These are phyloP conservation scores for Portunus trituberculatus DNA, from an alignment of 1,140 invertebrate species.

Conservation along the genomic window DNA sequence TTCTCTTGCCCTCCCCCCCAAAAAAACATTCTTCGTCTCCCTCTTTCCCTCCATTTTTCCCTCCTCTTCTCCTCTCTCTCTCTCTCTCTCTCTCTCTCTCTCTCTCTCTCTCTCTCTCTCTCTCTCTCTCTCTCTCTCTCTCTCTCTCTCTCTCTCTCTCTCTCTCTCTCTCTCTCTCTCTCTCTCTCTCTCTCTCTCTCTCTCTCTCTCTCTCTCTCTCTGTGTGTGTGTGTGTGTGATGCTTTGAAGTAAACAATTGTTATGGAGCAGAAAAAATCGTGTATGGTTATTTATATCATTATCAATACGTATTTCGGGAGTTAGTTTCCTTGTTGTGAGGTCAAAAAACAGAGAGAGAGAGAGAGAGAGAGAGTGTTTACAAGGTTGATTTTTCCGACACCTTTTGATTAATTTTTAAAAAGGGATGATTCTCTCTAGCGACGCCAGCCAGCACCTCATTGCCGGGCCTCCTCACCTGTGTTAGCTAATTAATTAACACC, in stretches of 20 bases:
- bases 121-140: conserved; percentile 15
- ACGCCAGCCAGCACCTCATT: too few relatives aligned
- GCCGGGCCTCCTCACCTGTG: too few relatives aligned
- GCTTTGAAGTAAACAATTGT: not conserved
- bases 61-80: not conserved
- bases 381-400: too few relatives aligned
- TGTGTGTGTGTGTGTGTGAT: not conserved
- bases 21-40: not conserved
- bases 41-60: not conserved
- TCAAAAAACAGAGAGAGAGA: not conserved
- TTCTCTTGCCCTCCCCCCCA: not conserved
- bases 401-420: too few relatives aligned
- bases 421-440: too few relatives aligned
- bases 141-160: not conserved
- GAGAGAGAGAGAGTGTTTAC: too few relatives aligned
- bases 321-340: not conserved
- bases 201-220: not conserved
- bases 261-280: not conserved
- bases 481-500: too few relatives aligned
- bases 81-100: not conserved
- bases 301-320: not conserved
- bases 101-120: conserved; percentile 43
- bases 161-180: not conserved
- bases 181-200: not conserved
- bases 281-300: not conserved